Evolutionary conservation across 1,140 invertebrate genomes (phyloP).

Genomic region (Bacillus rossius): DNA sequence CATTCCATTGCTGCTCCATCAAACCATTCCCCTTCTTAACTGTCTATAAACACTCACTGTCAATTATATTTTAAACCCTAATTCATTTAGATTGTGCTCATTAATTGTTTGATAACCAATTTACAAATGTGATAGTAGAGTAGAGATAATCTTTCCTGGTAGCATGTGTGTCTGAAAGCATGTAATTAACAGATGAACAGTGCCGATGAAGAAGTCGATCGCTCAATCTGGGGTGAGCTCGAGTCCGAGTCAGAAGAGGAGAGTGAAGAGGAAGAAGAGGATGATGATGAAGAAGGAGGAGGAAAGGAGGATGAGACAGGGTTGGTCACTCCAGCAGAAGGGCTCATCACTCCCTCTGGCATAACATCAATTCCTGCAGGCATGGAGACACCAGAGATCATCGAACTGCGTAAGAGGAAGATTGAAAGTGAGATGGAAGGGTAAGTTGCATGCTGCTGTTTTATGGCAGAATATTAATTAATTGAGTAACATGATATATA

Average conservation of each 20-base stretch:
- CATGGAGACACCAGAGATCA: constrained; percentile 96
- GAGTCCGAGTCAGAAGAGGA: constrained; percentile 94
- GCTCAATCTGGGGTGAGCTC: constrained; percentile 94
- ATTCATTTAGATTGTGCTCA: no score
- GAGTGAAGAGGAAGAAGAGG: constrained; percentile 76
- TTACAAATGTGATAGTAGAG: no score
- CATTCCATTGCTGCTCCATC: no score
- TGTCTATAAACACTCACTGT: no score
- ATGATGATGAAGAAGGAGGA: constrained; percentile 70
- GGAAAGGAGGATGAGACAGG: constrained; percentile 57
- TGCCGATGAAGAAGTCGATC: constrained; percentile 87
- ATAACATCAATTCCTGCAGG: constrained; percentile 92
- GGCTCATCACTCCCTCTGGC: constrained; percentile 91
- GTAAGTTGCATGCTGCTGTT: constrained; percentile 40
- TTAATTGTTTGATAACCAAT: no score
- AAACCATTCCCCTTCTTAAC: no score
- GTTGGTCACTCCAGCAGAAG: constrained; percentile 75
- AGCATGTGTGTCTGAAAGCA: no score
- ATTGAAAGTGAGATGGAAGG: constrained; percentile 97
- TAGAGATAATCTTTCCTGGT: no score
- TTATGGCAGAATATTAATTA: no score
- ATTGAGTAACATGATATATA: no score
- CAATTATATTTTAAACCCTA: no score
- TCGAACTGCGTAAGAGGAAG: constrained; percentile 95
- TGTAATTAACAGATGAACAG: constrained; percentile 31